Percentiles rank a stretch among this genome's conserved stretches.
Conservation (phyloP, 1,140 invertebrate species). For the Pogonomyrmex barbatus region DNA sequence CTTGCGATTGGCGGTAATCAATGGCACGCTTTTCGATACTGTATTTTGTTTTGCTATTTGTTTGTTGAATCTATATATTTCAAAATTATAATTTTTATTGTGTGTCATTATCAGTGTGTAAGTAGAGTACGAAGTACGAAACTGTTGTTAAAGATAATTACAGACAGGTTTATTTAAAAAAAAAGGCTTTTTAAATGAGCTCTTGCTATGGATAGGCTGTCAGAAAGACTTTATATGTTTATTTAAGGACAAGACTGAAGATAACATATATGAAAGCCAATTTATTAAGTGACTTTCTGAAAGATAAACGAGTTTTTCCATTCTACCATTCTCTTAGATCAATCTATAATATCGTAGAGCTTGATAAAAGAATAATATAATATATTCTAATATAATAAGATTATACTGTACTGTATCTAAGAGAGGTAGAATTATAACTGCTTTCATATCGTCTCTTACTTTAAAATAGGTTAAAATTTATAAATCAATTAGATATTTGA, state of each 20-base stretch:
- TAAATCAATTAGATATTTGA: constrained; percentile 55
- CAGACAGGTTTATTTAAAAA: constrained; percentile 49
- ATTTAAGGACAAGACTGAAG: constrained; percentile 84
- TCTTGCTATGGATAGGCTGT: constrained; percentile 82
- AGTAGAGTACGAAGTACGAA: constrained; percentile 46
- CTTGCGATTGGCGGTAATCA: constrained; percentile 65
- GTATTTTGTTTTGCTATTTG: constrained; percentile 46
- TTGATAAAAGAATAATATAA: constrained; percentile 62
- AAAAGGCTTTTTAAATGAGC: constrained; percentile 74
- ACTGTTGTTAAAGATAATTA: constrained; percentile 58
- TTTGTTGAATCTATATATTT: constrained; percentile 32
- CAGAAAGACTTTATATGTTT: constrained; percentile 83
- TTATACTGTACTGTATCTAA: constrained; percentile 35
- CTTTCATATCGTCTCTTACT: constrained; percentile 65
- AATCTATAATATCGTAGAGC: constrained; percentile 65
- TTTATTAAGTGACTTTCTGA: constrained; percentile 64
- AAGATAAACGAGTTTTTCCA: constrained; percentile 65
- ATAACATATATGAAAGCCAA: constrained; percentile 76
- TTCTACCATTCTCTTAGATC: constrained; percentile 68
- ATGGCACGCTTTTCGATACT: constrained; percentile 62
- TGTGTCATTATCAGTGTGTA: constrained; percentile 27
- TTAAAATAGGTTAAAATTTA: constrained; percentile 57
- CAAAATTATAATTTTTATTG: constrained; percentile 30
- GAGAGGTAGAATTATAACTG: constrained; percentile 58
- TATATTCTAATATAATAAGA: constrained; percentile 65